These are phyloP conservation scores for Equus quagga DNA, from an alignment of 2,113 vertebrate species.

Conservation along the genomic window DNA sequence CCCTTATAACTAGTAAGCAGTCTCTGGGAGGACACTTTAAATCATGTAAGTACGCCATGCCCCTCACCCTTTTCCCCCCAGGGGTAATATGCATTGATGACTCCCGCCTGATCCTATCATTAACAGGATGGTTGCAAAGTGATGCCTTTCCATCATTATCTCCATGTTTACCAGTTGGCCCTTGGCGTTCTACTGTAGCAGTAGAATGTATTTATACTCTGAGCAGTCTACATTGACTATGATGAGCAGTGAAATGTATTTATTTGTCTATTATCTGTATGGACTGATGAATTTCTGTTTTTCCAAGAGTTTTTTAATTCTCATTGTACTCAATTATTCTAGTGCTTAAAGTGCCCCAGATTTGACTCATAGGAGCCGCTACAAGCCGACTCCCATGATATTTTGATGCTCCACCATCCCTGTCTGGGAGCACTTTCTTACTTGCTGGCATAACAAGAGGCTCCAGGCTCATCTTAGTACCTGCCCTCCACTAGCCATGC, in stretches of 20 bases:
- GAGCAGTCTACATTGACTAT: not conserved
- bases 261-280: not conserved
- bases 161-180: not conserved
- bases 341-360: not conserved
- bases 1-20: not conserved
- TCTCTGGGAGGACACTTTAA: not conserved
- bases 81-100: too few species aligned
- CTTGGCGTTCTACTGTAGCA: not conserved
- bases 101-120: not conserved
- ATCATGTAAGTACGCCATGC: not conserved
- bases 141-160: not conserved
- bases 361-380: not conserved
- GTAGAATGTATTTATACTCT: not conserved
- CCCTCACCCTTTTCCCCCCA: fast-evolving
- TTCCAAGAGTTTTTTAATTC: not conserved
- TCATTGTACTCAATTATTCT: not conserved
- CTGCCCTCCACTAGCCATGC: not conserved
- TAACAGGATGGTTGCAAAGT: not conserved
- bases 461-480: not conserved
- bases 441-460: not conserved
- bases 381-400: not conserved
- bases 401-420: not conserved
- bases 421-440: not conserved
- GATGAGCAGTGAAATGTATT: not conserved
- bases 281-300: not conserved